Conservation (phyloP, 1,140 invertebrate genomes). For the Scaptomyza graminum region DNA sequence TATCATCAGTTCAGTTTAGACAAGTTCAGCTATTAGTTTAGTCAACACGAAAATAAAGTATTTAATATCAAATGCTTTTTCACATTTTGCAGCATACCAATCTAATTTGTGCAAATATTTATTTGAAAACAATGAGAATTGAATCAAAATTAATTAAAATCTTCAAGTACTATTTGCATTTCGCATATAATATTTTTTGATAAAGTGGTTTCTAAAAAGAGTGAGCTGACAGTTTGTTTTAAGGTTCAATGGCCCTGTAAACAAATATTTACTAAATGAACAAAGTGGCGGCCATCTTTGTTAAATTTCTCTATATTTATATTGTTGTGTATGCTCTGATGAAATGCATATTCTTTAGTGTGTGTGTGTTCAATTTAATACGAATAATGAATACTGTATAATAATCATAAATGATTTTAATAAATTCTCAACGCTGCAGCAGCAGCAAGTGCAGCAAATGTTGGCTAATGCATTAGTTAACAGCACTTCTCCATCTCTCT, state of each 20-base stretch:
- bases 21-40: no score
- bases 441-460: slow-evolving; percentile 26
- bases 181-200: background rate
- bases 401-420: slow-evolving; percentile 22
- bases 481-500: background rate
- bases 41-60: no score
- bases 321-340: slow-evolving; percentile 8
- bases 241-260: slow-evolving; percentile 14
- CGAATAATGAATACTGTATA: background rate
- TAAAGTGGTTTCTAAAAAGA: no score
- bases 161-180: slow-evolving; percentile 8
- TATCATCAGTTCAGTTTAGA: no score
- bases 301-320: slow-evolving; percentile 24
- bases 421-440: slow-evolving; percentile 8
- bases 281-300: slow-evolving; percentile 32
- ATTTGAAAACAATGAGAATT: slow-evolving; percentile 9
- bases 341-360: slow-evolving; percentile 1
- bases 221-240: slow-evolving; percentile 11
- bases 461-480: slow-evolving; percentile 36
- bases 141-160: slow-evolving; percentile 10
- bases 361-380: background rate
- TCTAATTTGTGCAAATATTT: slow-evolving; percentile 10
- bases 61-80: no score
- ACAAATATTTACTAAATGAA: background rate
- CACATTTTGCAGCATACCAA: no score